These are phyloP conservation scores for Acromyrmex heyeri DNA, from an alignment of 1,140 invertebrate species.

Conservation along the genomic window DNA sequence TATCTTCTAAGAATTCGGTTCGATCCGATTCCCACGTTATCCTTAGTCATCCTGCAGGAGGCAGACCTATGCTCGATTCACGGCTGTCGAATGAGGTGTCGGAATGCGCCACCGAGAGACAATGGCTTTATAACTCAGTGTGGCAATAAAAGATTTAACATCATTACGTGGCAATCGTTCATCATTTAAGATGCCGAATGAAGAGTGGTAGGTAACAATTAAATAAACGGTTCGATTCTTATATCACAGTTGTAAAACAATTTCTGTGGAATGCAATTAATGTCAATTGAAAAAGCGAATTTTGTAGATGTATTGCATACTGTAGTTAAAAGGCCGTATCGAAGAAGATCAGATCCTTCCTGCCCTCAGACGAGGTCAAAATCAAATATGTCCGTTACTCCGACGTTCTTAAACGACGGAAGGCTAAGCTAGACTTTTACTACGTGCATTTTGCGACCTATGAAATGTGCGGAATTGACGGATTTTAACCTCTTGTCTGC, in stretches of 20 bases:
- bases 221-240: conserved; percentile 9
- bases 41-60: conserved; percentile 16
- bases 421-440: conserved; percentile 1
- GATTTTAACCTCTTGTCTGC: conserved; percentile 4
- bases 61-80: conserved; percentile 68
- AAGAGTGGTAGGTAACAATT: neutral
- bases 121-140: conserved; percentile 29
- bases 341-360: neutral
- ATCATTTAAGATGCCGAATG: neutral
- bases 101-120: conserved; percentile 31
- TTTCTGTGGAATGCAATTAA: conserved; percentile 4
- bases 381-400: conserved; percentile 8
- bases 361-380: neutral
- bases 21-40: conserved; percentile 56
- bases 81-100: conserved; percentile 23
- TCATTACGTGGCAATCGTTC: conserved; percentile 11
- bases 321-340: conserved; percentile 33
- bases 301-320: conserved; percentile 19
- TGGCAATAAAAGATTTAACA: conserved; percentile 3
- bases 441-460: neutral
- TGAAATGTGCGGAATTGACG: neutral
- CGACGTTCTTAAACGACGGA: neutral
- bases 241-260: conserved; percentile 21
- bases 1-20: conserved; percentile 38
- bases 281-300: conserved; percentile 14